Evolutionary conservation across 2,888 invertebrate species (phyloP).

Genomic region (Leptopilina syphax): DNA sequence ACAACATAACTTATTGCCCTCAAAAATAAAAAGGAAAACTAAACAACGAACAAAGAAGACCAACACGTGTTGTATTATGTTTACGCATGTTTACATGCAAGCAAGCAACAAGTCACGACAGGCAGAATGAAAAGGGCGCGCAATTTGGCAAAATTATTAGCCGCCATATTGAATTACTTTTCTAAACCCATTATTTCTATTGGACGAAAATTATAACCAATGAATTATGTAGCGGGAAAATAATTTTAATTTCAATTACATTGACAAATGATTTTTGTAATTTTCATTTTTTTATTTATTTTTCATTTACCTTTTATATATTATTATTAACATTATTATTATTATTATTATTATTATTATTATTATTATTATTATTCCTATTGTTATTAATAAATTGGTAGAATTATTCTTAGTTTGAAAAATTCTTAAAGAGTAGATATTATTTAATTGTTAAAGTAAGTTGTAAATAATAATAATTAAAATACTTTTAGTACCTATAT

Average conservation of each 20-base stretch:
- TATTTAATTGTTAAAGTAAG: no score
- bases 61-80: conserved; percentile 2
- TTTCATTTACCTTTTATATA: no score
- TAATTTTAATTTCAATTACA: not conserved
- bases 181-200: not conserved
- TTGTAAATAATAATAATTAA: no score
- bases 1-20: not conserved
- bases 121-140: conserved; percentile 55
- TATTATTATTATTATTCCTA: no score
- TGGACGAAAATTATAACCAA: not conserved
- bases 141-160: conserved; percentile 42
- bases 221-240: not conserved
- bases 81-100: conserved; percentile 43
- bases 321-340: no score
- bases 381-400: no score
- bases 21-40: not conserved
- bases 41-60: not conserved
- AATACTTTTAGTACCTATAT: no score
- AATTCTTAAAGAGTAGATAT: no score
- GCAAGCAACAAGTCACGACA: conserved; percentile 51
- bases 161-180: conserved; percentile 43
- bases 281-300: no score
- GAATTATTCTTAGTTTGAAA: no score
- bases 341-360: no score
- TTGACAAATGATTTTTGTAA: no score